Conservation (phyloP, 2,888 invertebrate genomes). For the Synergus umbraculus region DNA sequence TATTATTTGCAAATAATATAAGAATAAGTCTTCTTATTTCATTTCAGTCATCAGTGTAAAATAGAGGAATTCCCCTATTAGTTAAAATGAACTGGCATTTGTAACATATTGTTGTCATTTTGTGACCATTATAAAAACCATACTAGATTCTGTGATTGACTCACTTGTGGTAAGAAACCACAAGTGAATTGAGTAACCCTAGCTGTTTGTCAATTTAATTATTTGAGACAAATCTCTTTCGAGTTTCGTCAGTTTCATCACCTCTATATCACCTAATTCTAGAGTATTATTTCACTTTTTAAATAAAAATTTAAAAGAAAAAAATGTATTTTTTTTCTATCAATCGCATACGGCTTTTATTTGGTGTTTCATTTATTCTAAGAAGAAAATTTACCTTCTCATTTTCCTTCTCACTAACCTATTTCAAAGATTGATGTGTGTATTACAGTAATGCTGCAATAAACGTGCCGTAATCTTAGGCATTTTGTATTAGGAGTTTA, state of each 20-base stretch:
- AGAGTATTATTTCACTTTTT: too few species aligned
- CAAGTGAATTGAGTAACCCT: neutral
- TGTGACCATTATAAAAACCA: neutral
- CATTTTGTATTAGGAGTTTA: neutral
- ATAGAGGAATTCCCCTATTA: neutral
- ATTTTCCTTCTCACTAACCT: neutral
- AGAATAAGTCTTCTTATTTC: neutral
- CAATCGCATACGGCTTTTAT: neutral
- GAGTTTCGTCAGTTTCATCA: neutral
- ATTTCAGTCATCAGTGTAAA: neutral
- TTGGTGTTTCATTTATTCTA: neutral
- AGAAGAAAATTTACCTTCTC: neutral
- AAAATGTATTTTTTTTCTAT: neutral
- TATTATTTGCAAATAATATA: neutral
- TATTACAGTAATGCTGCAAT: neutral
- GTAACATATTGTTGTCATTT: neutral
- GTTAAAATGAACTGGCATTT: neutral
- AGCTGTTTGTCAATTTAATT: constrained; percentile 11
- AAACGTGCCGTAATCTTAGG: neutral
- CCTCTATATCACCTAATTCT: neutral
- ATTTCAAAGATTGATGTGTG: neutral
- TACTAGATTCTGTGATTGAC: constrained; percentile 4
- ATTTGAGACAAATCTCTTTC: constrained; percentile 5
- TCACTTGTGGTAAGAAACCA: neutral
- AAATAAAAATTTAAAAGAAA: too few species aligned